Percentiles rank a stretch among this genome's conserved stretches.
phyloP scores from a whole-genome alignment of 2,888 invertebrate genomes.

The Strigamia maritima region DNA sequence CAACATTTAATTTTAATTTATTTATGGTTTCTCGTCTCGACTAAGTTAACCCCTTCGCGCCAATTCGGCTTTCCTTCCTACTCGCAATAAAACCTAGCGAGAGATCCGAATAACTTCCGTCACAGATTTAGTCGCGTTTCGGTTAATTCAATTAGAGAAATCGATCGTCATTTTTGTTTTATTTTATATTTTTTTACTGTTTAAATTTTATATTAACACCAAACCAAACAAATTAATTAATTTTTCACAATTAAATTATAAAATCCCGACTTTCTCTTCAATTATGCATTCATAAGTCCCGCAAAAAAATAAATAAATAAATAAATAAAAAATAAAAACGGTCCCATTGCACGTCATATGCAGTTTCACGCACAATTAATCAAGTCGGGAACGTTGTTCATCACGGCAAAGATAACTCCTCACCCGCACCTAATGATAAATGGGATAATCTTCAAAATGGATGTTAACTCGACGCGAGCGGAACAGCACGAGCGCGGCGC shows the following conservation, averaged over 20 bases:
- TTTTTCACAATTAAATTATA: neutral
- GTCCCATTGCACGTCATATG: neutral
- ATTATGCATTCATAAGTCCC: too few relatives aligned
- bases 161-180: neutral
- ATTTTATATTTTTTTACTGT: neutral
- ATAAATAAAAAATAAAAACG: neutral
- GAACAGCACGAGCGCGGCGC: neutral
- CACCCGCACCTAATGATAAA: conserved; percentile 19
- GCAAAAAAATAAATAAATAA: too few relatives aligned
- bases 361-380: conserved; percentile 19
- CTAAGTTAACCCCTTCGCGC: neutral
- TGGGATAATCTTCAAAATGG: conserved; percentile 13
- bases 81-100: neutral
- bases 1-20: neutral
- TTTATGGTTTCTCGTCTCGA: neutral
- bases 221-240: neutral
- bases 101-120: neutral
- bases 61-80: neutral
- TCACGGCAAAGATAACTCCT: conserved; percentile 1
- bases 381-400: conserved; percentile 14
- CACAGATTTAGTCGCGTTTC: neutral
- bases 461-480: neutral
- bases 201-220: too few relatives aligned
- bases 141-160: neutral
- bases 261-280: too few relatives aligned